Percentiles rank a stretch among this genome's conserved stretches.
Conservation (phyloP, 2,888 invertebrate species). For the Lysandra coridon region DNA sequence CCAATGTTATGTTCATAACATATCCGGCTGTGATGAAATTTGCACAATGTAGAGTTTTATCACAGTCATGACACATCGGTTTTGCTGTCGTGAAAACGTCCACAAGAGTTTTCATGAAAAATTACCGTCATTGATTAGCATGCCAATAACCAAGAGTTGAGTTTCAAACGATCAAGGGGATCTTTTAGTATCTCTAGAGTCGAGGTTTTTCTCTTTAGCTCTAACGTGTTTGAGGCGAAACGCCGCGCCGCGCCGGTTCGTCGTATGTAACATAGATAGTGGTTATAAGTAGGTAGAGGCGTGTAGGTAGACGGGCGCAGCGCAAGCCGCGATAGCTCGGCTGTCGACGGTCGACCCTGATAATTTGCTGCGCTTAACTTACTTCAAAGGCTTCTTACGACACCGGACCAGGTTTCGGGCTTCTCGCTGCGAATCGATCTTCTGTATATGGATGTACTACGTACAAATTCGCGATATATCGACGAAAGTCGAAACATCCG, state of each 20-base stretch:
- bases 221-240: slow-evolving; percentile 30
- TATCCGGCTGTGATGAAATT: neutral
- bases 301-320: slow-evolving; percentile 68
- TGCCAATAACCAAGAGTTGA: neutral
- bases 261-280: slow-evolving; percentile 34
- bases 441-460: neutral
- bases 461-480: neutral
- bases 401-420: slow-evolving; percentile 66
- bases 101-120: neutral
- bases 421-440: slow-evolving; percentile 23
- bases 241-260: slow-evolving; percentile 2
- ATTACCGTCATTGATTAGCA: neutral
- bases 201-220: neutral
- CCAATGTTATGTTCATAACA: neutral
- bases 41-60: neutral
- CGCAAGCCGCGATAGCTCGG: slow-evolving; percentile 61
- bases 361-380: slow-evolving; percentile 78
- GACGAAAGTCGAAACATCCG: neutral
- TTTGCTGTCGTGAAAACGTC: neutral
- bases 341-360: slow-evolving; percentile 70
- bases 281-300: slow-evolving; percentile 51
- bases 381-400: slow-evolving; percentile 79
- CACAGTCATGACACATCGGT: neutral
- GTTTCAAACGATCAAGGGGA: neutral
- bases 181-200: neutral